A percentile compares a stretch with the other conserved stretches of the same genome.
phyloP scores from a whole-genome alignment of 2,888 invertebrate species.

The Bembecia ichneumoniformis region DNA sequence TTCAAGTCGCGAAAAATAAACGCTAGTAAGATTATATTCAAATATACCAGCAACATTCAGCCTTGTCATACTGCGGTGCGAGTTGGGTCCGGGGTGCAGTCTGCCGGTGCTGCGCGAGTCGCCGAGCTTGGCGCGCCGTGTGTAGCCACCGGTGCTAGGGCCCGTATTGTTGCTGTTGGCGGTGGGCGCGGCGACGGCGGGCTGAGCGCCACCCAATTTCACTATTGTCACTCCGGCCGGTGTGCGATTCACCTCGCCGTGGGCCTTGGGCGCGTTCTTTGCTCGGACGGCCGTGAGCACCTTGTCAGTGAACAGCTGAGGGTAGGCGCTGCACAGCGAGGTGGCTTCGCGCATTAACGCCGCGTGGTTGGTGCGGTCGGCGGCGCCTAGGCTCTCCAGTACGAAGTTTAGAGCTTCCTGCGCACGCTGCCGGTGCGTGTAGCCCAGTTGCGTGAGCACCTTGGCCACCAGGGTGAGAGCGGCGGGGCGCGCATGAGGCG shows the following conservation, averaged over 20 bases:
- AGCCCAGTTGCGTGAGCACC: conserved; percentile 80
- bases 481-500: conserved; percentile 74
- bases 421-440: conserved; percentile 79
- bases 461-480: conserved; percentile 78
- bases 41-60: conserved; percentile 78
- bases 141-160: conserved; percentile 49
- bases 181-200: conserved; percentile 10
- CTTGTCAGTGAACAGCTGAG: conserved; percentile 84
- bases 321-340: conserved; percentile 84
- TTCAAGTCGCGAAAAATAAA: too few species aligned
- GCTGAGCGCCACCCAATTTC: conserved; percentile 71
- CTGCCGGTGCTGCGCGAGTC: conserved; percentile 84
- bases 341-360: conserved; percentile 85
- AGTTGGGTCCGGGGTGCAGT: conserved; percentile 78
- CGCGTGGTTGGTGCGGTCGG: conserved; percentile 81
- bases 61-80: conserved; percentile 84
- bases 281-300: conserved; percentile 82
- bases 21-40: too few species aligned
- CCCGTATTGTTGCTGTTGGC: conserved; percentile 15
- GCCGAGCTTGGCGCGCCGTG: conserved; percentile 76
- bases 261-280: conserved; percentile 59
- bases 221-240: conserved; percentile 86
- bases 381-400: conserved; percentile 79
- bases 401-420: conserved; percentile 87
- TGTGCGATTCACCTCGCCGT: conserved; percentile 78